Base-by-base conservation (phyloP, 2,797 vertebrate genomes). In the Spinus pinus region DNA sequence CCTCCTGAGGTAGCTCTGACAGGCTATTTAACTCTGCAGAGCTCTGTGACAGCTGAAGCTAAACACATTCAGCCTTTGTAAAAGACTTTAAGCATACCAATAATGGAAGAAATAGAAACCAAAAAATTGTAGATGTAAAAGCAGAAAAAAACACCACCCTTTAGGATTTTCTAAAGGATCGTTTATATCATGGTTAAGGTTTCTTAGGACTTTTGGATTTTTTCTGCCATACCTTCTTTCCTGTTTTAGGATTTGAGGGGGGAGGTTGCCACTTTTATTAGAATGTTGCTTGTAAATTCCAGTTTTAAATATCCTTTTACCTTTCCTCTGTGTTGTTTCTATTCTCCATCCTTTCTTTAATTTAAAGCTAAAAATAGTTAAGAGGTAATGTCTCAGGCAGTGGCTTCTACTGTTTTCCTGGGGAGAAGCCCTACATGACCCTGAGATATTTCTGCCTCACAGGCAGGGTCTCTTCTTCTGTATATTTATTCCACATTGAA, bases 21-120 rank as follows among this genome's bases (percentile, higher is more conserved):
- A 91, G 80, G 70, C 70, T 91, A 62, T 94, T 93, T 95, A 86
- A 72, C 78, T 93, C 72, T 81, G 37, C 83, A 86, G 86, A 66
- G 41, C 37, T 90, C 64, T 72, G 47, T 79, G 78, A 81, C 92
- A 88, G 67, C 71, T 92, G 88, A 92, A 95, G 70, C 88, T 93
- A 70, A 92, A 81, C 53, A 75, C 62, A 73, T 71, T 90, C 86
- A 86, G 60, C 70, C 47, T 90, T 79, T 80, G 77, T 70, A 90
- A 79, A 94, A 86, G 56, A 88, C 39, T 51, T 46, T 90, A 86
- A 77, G 67, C 37, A 57, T 88, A 64, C 56, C 60, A 60, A 31
- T 77, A 89, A 89, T 77, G 56, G 85, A 94, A 94, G 35, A 87
- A 89, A 91, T 31, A 21, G 71, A 87, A 91, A 93, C 87, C 37